These are phyloP conservation scores for Acanthococcus lagerstroemiae DNA, from an alignment of 2,888 invertebrate species.

Conservation along the genomic window DNA sequence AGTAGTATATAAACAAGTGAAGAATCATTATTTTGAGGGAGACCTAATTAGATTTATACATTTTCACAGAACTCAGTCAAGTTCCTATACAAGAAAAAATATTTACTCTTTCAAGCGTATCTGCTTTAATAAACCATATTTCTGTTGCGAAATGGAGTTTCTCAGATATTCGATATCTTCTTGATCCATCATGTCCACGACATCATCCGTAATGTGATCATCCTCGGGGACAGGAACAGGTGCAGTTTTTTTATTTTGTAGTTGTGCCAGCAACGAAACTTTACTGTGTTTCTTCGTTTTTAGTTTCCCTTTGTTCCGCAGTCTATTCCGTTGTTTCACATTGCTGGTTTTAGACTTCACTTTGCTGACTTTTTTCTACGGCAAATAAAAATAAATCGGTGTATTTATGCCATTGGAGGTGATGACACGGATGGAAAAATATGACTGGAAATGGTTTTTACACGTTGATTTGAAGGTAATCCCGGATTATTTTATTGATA, in stretches of 20 bases:
- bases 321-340: conserved; percentile 33
- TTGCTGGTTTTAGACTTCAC: conserved; percentile 31
- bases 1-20: too few species aligned
- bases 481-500: too few species aligned
- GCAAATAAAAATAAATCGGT: not conserved
- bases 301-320: conserved; percentile 32
- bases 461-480: too few species aligned
- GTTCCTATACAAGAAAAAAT: too few species aligned
- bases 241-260: conserved; percentile 15
- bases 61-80: too few species aligned
- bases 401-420: too few species aligned
- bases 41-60: too few species aligned
- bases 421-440: too few species aligned
- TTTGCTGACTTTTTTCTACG: not conserved
- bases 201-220: conserved; percentile 47
- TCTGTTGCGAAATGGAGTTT: conserved; percentile 44
- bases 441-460: too few species aligned
- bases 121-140: conserved; percentile 45
- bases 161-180: conserved; percentile 49
- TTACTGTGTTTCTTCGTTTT: conserved; percentile 33
- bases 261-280: conserved; percentile 26
- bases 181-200: conserved; percentile 50
- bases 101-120: conserved; percentile 40
- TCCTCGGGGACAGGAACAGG: conserved; percentile 34
- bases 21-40: too few species aligned